Evolutionary conservation across 2,888 invertebrate genomes (phyloP), one percentile per base, ranked within the genome.

Genomic region (Agrypnus murinus): DNA sequence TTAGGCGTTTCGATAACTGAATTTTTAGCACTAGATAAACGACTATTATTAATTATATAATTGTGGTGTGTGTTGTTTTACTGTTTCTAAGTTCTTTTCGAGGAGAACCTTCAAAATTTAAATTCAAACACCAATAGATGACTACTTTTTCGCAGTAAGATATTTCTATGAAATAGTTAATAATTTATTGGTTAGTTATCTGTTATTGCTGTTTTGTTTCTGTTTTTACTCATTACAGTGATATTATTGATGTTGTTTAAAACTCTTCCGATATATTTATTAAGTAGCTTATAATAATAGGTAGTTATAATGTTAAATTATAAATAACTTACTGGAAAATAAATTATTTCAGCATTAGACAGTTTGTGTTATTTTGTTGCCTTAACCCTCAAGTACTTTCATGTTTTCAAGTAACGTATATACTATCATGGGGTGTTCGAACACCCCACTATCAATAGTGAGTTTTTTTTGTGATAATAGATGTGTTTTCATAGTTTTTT

Each of bases 251-350:
- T 84, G 84, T 84, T 82, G 76, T 73, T 75, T 77, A 65, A 71
- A 80, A 82, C 80, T 83, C 84, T 84, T 84, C 84, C 83, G 82
- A 80, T 80, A 80, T 79, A 77, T 74, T 75, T 74, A 74, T 65
- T 71, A 78, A 75, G 76, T 73, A 79, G 78, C 77, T 78, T 82
- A 83, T 82, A 81, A 82, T 82, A 25, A 82, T 82, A 83, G 82
- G 81, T 80, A 80, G 81, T 81, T 79, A 79, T 77, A 79, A 81
- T 82, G 80, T 82, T 82, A 79, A 77, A 80, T 82, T 78, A 78
- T 79, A 77, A 80, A 81, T 75, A n/a, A 82, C 77, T 80, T 78
- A 82, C 79, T 59, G 81, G 82, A 79, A 81, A 84, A 83, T 83
- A 83, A 83, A 83, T 80, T 74, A 83, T 83, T 82, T 82, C 81